These are phyloP conservation scores for Ictalurus punctatus DNA, from an alignment of 2,113 vertebrate species.

Conservation along the genomic window DNA sequence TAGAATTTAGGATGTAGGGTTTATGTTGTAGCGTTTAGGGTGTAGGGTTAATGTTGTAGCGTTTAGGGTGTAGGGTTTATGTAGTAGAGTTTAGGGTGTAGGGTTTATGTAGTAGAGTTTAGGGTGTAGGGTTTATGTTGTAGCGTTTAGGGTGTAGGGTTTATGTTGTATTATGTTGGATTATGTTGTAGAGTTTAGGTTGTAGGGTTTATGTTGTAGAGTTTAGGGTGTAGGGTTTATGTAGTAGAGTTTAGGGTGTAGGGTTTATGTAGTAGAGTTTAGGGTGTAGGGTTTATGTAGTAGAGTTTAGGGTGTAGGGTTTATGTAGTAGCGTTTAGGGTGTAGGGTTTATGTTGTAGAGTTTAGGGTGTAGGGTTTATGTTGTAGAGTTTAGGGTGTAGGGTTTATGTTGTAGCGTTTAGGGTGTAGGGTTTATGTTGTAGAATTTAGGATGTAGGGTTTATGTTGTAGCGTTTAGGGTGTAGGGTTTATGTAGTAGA, in stretches of 20 bases:
- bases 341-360: not conserved
- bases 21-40: not conserved
- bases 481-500: not conserved
- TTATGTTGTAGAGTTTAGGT: not conserved
- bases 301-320: not conserved
- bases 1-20: too few relatives aligned
- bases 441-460: not conserved
- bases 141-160: too few relatives aligned
- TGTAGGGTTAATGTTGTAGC: not conserved
- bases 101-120: not conserved
- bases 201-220: not conserved
- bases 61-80: not conserved
- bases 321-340: not conserved
- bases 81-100: not conserved
- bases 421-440: not conserved
- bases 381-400: not conserved
- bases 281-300: not conserved
- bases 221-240: not conserved
- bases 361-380: too few relatives aligned
- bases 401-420: not conserved
- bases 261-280: not conserved
- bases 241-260: not conserved
- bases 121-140: too few relatives aligned
- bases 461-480: not conserved
- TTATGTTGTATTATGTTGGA: not conserved